Evolutionary conservation across 2,113 vertebrate genomes (phyloP).

Genomic region (Choloepus hoffmanni): DNA sequence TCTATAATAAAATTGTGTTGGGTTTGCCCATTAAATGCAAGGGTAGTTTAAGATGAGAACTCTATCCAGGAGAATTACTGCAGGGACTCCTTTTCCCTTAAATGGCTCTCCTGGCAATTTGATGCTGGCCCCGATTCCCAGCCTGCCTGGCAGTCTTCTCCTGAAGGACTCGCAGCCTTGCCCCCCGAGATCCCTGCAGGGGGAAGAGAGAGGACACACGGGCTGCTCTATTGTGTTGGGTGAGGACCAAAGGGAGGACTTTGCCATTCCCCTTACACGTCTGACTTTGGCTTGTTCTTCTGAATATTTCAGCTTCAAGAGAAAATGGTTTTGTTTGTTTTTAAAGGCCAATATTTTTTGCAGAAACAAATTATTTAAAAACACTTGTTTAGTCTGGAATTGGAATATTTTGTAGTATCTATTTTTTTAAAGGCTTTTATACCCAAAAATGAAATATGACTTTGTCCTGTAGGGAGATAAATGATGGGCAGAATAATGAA

Average conservation of each 20-base stretch:
- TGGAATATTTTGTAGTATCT: neutral
- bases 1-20: neutral
- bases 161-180: neutral
- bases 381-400: neutral
- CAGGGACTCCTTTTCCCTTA: neutral
- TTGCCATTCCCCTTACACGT: neutral
- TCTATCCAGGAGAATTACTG: neutral
- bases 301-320: neutral
- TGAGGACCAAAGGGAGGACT: neutral
- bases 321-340: neutral
- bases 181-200: neutral
- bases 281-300: conserved; percentile 13
- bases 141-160: neutral
- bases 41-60: neutral
- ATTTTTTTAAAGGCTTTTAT: neutral
- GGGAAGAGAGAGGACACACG: neutral
- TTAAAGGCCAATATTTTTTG: neutral
- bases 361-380: neutral
- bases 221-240: neutral
- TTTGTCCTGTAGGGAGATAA: neutral
- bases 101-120: neutral
- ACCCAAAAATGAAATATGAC: neutral
- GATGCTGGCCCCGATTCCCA: neutral
- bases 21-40: neutral
- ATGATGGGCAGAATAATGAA: neutral